Base-by-base conservation (phyloP, 2,888 invertebrate genomes). In the Lochmaea crataegi region DNA sequence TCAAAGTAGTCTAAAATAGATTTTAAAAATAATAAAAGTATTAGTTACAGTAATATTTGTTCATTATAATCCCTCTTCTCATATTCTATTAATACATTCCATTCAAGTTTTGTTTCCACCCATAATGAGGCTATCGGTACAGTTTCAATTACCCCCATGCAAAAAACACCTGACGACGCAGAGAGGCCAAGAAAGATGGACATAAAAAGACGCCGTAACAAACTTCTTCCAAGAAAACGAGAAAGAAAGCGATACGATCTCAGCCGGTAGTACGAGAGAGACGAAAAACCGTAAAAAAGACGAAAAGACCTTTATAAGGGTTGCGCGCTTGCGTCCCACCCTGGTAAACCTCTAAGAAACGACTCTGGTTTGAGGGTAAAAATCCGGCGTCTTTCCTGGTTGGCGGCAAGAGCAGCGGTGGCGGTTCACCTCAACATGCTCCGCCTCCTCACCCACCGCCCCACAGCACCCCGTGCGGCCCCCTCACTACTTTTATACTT, bases 311-410 rank as follows among this genome's bases (percentile, higher is more conserved):
- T 83, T 82, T 82, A 83, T 82, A 83, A 84, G 84, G 80, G 82
- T 82, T 81, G 82, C 84, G 84, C 85, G 85, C 86, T 82, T 83
- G 85, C 84, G 84, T 83, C 81, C 82, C 80, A 83, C 84, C 83
- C 83, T 85, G 87, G 87, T 87, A 87, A 87, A 87, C 87, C 87
- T 87, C 87, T 87, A 87, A 86, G 87, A 87, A 87, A 87, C 86
- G 86, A 86, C 86, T 86, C 85, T 86, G 87, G 87, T 87, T 86
- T 87, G 87, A 86, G 87, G 87, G 86, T 86, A 87, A 87, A 87
- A 87, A 87, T 87, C 87, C 86, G 85, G 85, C 87, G 87, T 87
- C 87, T 87, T 87, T 87, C 87, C 87, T 87, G 87, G 87, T 87
- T 87, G 87, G 87, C 84, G 87, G 87, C 87, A 85, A 84, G 86